Evolutionary conservation across 1,140 invertebrate genomes (phyloP).

Genomic region (Bombus soroeensis): DNA sequence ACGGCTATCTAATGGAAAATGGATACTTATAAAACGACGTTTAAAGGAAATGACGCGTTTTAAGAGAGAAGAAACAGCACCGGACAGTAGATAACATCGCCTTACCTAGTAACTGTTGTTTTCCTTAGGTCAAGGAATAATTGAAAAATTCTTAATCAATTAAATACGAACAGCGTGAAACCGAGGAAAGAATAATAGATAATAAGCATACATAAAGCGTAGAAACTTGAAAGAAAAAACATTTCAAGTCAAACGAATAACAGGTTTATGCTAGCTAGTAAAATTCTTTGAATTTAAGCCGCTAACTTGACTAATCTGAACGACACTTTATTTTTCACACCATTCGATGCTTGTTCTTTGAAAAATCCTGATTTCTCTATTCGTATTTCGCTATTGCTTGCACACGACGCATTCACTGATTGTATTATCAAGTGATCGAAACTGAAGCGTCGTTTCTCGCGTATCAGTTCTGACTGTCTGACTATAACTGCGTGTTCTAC

Average conservation of each 20-base stretch:
- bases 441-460: too few relatives aligned
- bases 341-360: background rate
- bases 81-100: background rate
- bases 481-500: too few relatives aligned
- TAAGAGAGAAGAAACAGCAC: background rate
- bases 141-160: background rate
- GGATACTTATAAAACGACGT: background rate
- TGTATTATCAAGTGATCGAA: too few relatives aligned
- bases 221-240: background rate
- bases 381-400: too few relatives aligned
- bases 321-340: background rate
- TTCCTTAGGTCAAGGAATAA: background rate
- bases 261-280: too few relatives aligned
- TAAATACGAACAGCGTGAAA: too few relatives aligned
- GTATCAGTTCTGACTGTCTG: too few relatives aligned
- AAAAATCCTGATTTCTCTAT: too few relatives aligned
- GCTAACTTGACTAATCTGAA: background rate
- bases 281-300: background rate
- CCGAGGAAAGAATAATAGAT: too few relatives aligned
- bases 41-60: background rate
- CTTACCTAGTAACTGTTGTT: background rate
- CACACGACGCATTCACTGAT: too few relatives aligned
- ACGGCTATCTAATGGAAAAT: background rate
- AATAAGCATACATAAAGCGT: too few relatives aligned
- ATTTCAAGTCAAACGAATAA: background rate